These are phyloP conservation scores for Marronus borbonicus DNA, from an alignment of 2,888 invertebrate species.

Conservation along the genomic window DNA sequence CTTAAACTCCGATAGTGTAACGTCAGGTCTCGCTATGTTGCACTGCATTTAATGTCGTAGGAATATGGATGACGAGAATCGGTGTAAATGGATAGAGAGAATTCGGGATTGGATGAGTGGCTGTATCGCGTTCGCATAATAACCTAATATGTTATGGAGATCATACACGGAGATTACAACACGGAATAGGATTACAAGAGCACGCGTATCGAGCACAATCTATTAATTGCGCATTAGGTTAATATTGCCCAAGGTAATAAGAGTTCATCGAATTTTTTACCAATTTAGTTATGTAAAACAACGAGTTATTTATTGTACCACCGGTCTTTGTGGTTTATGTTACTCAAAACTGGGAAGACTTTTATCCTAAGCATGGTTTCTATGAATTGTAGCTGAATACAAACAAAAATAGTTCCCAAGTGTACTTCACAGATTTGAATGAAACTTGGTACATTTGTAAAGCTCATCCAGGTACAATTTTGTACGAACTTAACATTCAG, in stretches of 20 bases:
- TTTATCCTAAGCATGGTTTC: too few relatives aligned
- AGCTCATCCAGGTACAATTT: too few relatives aligned
- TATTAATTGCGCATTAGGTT: slow-evolving; percentile 41
- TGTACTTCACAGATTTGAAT: too few relatives aligned
- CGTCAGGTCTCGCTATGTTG: slow-evolving; percentile 50
- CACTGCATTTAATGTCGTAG: slow-evolving; percentile 48
- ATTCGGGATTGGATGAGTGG: slow-evolving; percentile 33
- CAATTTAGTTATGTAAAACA: background rate
- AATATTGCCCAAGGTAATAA: background rate
- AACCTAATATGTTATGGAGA: slow-evolving; percentile 47
- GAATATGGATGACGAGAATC: slow-evolving; percentile 40
- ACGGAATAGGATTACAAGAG: slow-evolving; percentile 35
- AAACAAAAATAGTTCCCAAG: too few relatives aligned
- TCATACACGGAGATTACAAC: slow-evolving; percentile 47
- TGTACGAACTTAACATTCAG: too few relatives aligned
- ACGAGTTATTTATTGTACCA: background rate
- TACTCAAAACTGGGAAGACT: too few relatives aligned
- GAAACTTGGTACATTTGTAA: too few relatives aligned
- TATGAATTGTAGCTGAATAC: too few relatives aligned
- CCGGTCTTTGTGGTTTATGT: too few relatives aligned
- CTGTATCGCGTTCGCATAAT: slow-evolving; percentile 42
- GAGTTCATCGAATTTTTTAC: background rate
- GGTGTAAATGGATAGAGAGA: slow-evolving; percentile 42
- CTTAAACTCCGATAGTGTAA: slow-evolving; percentile 46
- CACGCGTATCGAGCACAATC: slow-evolving; percentile 39